These are phyloP conservation scores for Pseudochromis fuscus DNA, from an alignment of 2,797 vertebrate species.

Conservation along the genomic window DNA sequence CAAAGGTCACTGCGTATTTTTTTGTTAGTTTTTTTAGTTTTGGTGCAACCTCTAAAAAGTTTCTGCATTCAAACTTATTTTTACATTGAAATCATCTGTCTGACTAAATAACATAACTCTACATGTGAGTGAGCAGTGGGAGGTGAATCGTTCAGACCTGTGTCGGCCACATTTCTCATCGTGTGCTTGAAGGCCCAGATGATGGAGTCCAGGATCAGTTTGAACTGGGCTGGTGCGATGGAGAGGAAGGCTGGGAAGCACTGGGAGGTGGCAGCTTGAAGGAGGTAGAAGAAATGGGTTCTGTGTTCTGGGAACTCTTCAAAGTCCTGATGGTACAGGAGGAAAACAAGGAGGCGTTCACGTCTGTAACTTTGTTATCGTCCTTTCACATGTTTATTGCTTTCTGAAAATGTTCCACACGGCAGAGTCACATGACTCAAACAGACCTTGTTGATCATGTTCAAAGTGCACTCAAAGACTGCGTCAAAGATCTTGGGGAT, in stretches of 20 bases:
- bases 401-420: background rate
- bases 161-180: constrained; percentile 98
- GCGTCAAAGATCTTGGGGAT: constrained; percentile 99
- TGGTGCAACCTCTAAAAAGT: too few relatives aligned
- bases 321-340: constrained; percentile 87
- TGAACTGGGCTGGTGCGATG: constrained; percentile 96
- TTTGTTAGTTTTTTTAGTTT: too few relatives aligned
- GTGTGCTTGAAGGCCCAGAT: constrained; percentile 99
- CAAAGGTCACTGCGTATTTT: too few relatives aligned
- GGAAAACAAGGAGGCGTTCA: background rate
- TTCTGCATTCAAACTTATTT: too few relatives aligned
- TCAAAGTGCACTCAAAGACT: constrained; percentile 98
- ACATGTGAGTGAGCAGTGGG: too few relatives aligned
- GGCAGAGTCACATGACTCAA: accelerated
- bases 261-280: constrained; percentile 97
- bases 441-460: constrained; percentile 98
- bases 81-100: too few relatives aligned
- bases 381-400: too few relatives aligned
- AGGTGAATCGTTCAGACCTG: constrained; percentile 81
- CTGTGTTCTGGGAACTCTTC: constrained; percentile 98
- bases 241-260: constrained; percentile 97
- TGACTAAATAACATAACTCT: too few relatives aligned
- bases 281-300: constrained; percentile 97
- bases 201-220: constrained; percentile 96
- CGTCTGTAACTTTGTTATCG: background rate